Percentiles rank a stretch among this genome's conserved stretches.
These are phyloP conservation scores for Orius insidiosus DNA, from an alignment of 1,140 invertebrate species.

Conservation along the genomic window DNA sequence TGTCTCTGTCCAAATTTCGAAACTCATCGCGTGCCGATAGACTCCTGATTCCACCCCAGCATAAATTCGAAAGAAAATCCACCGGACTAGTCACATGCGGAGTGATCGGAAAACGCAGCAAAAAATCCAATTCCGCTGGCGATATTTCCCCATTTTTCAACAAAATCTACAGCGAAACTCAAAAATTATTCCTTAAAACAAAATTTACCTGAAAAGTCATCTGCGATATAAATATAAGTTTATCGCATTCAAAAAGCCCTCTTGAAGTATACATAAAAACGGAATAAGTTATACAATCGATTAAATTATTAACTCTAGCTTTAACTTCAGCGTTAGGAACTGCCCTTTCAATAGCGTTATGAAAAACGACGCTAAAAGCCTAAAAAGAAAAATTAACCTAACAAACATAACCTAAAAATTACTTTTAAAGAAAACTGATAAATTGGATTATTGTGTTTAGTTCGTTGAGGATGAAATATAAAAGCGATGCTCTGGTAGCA, in stretches of 20 bases:
- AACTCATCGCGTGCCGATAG: constrained; percentile 81
- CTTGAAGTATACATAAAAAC: constrained; percentile 88
- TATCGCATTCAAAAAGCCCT: constrained; percentile 91
- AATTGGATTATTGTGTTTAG: constrained; percentile 93
- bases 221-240: constrained; percentile 88
- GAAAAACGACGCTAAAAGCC: constrained; percentile 94
- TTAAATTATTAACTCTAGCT: constrained; percentile 68
- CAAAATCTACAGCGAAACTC: constrained; percentile 75
- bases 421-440: constrained; percentile 95
- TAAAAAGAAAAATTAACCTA: constrained; percentile 30
- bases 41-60: constrained; percentile 89
- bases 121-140: constrained; percentile 72
- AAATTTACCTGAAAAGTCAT: constrained; percentile 74
- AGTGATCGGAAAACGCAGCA: constrained; percentile 82
- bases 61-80: constrained; percentile 78
- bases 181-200: constrained; percentile 14
- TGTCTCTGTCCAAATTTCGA: constrained; percentile 84
- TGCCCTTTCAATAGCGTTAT: constrained; percentile 82
- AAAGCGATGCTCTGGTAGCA: constrained; percentile 72
- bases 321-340: constrained; percentile 54
- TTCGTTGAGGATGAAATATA: constrained; percentile 95
- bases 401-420: constrained; percentile 15
- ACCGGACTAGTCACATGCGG: constrained; percentile 81
- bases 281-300: constrained; percentile 86
- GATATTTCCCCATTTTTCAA: constrained; percentile 71